Evolutionary conservation across 1,140 invertebrate species (phyloP), one percentile per base, ranked within the genome.

Genomic region (Acromyrmex echinatior): DNA sequence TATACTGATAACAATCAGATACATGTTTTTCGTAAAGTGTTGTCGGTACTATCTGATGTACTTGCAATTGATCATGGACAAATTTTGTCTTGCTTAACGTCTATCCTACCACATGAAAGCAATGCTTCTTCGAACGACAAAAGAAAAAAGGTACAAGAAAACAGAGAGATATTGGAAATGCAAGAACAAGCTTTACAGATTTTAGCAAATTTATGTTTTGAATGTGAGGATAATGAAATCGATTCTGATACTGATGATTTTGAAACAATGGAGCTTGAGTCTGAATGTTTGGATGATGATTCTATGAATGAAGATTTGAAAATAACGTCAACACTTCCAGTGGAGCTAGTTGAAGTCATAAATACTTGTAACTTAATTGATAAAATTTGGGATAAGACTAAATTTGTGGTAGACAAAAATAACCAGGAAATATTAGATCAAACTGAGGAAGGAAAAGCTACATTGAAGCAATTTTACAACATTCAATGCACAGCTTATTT

Each of bases 101-200:
- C 88, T 31, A 84, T 89, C 12, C 49, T 95, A 16, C 88, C 92
- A 3, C 85, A 90, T 9, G 94, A 94, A 21, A 90, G 91, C 35
- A 92, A 92, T 71, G 89, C 89, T 77, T 66, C 94, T 10, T 93
- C 91, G 2, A 87, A 79, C 6, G 91, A 86, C 16, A 87, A 92
- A 9, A 90, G 92, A 9, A 96, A 94, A 39, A 94, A 96, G 58
- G 87, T 97, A 3, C 94, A 95, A 84, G 93, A 96, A 73, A 88
- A 96, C 1, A 95, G 94, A 89, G 93, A 96, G 80, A 91, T 97
- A 60, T 90, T 97, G 10, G 95, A 96, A 82, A 96, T 97, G 2
- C 97, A 97, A 92, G 96, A 97, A 89, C 95, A 96, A 90, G 96
- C 97, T 7, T 92, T 97, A 77, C 97, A 97, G 94, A 97, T 97